Base-by-base conservation (phyloP, 35 echinoderm and acorn worm genomes). In the Holothuria glaberrima region DNA sequence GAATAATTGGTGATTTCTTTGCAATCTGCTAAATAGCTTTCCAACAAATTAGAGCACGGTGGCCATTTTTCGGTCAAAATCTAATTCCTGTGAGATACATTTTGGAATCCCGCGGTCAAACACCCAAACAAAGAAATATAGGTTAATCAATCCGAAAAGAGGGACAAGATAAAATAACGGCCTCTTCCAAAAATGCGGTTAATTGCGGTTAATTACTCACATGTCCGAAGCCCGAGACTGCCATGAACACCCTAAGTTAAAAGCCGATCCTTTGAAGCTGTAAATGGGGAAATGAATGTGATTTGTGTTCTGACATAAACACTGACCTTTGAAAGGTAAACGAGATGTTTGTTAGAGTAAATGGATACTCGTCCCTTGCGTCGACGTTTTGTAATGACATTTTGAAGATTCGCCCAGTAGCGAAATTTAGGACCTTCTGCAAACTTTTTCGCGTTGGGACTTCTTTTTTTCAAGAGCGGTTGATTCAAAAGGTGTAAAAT, bases 41-140 rank as follows among this genome's bases (percentile, higher is more conserved):
- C 50, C 35, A 78, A 78, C 38, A 78, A 78, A 78, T 78, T 78
- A 78, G 74, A 12, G 38, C 74, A 78, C 44, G 50, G 50, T 78
- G 74, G 50, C 74, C 74, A 78, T 78, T 78, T 78, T 48, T 78
- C 50, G 74, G 74, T 78, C 74, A 78, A 78, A 78, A 78, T 78
- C 74, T 45, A 48, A 78, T 78, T 78, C 74, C 74, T 78, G 44
- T 22, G 74, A 48, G 74, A 78, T 78, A 41, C 33, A 28, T 78
- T 78, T 48, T 78, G 44, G 41, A 48, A 78, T 78, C 41, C 74
- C 74, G 36, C 74, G 74, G 74, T 78, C 74, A 78, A 78, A 78
- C 27, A 78, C 38, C 50, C 50, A 48, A 78, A 78, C 74, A 78
- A 78, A 48, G 74, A 78, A 78, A 78, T 78, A 78, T 78, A 78